Base-by-base conservation (phyloP, 2,888 invertebrate genomes). In the Agriopis leucophaearia region DNA sequence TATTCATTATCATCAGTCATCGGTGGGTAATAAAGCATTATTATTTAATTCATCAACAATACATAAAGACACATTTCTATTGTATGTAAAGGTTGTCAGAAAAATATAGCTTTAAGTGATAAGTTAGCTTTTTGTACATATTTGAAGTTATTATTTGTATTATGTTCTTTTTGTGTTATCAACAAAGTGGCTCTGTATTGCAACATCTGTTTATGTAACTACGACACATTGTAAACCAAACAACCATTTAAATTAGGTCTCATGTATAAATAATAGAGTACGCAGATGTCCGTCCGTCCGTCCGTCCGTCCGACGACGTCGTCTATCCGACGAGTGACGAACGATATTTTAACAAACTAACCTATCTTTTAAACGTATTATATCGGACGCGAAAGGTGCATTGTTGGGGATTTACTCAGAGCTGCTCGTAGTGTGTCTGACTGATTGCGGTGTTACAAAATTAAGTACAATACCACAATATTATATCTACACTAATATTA, bases 261-360 rank as follows among this genome's bases (percentile, higher is more conserved):
- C 70, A 72, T 74, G 77, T 76, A 78, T 75, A 74, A 38, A 78
- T 75, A 81, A 78, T 75, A 75, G 72, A 75, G 75, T 74, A 73
- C 69, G 72, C 72, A 75, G 74, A 74, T 75, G 80, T 81, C 84
- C 74, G 82, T 81, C 82, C 54, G 81, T 80, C 82, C 72, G 70
- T 77, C 27, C 9, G 38, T 38, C 76, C 66, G 65, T 74, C 73
- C 57, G 52, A 40, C 58, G 80, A 80, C 81, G 78, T 79, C 81
- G 83, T 83, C 85, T 82, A 81, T 83, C 83, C 73, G 70, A 66
- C 70, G 67, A 58, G 27, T 51, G 75, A 84, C 79, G 72, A 77
- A 81, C 79, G 83, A 86, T 83, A 85, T 84, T 86, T 86, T 84
- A 88, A 86, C 88, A 84, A 87, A 87, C 86, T 84, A 78, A 81